Conservation (phyloP, 2,113 vertebrate genomes). For the Mustelus asterias region DNA sequence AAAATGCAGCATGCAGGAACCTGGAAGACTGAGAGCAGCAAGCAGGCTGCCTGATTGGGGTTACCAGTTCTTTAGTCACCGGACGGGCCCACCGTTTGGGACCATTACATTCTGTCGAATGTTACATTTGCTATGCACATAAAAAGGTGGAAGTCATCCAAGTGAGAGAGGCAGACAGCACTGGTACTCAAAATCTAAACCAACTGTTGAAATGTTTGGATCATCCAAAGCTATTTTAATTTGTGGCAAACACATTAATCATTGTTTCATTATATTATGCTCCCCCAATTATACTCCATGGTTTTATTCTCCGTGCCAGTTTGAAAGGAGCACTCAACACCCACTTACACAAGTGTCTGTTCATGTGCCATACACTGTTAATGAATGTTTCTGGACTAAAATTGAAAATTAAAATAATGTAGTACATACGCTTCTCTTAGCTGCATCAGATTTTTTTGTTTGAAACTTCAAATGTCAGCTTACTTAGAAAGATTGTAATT, state of each 20-base stretch:
- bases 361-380: background rate
- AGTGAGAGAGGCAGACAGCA: background rate
- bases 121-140: background rate
- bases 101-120: background rate
- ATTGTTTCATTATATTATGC: background rate
- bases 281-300: background rate
- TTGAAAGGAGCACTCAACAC: background rate
- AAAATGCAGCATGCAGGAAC: no score
- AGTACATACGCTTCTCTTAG: background rate
- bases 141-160: background rate
- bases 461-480: background rate
- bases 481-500: background rate
- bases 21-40: no score
- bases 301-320: background rate
- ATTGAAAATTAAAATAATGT: background rate
- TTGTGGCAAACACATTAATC: conserved; percentile 7
- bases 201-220: background rate
- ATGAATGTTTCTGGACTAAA: background rate
- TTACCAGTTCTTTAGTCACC: no score
- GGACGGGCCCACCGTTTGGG: no score
- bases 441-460: background rate
- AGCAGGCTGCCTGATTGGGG: no score
- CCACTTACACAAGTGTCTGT: background rate
- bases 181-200: background rate
- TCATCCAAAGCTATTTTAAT: background rate